Evolutionary conservation across 2,797 vertebrate species (phyloP), one percentile per base, ranked within the genome.

Genomic region (Steatocranus sp.): DNA sequence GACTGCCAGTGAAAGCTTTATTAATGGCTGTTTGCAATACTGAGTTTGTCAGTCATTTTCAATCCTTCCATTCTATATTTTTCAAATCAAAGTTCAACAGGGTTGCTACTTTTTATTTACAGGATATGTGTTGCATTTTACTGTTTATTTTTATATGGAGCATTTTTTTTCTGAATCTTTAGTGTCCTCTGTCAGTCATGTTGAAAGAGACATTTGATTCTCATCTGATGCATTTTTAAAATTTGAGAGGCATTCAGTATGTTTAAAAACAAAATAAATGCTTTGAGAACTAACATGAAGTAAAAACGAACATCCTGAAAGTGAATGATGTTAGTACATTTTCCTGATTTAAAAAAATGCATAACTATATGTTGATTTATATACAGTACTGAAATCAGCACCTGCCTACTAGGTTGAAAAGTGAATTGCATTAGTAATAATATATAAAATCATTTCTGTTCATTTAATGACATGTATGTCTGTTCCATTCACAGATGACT

Each of bases 1-100:
- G 96, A 87, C 91, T 99, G 98, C 90, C 97, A 92, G 91, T 94
- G 87, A 90, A 70, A 49, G 8, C 17, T 11, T 68, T 9, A 73
- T 48, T 11, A 48, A 46, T n/a, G 41, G 38, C 17, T 30, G 41
- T 48, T 68, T 68, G 20, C 63, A 15, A 6, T 73, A 3, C 43
- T 73, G 41, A 12, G 41, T 73, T 73, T 5, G 17, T 73, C 25
- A 5, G 23, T 70, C 38, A 18, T 46, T 70, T 70, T 46, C 38
- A 73, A 6, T 46, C 43, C 68, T 73, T 73, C 2, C 1, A 1
- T 18, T 46, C 66, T 46, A 2, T 8, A 48, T 30, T 43, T 7
- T 0, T 77, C 38, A 10, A 25, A 20, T 48, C 38, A 70, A 70
- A 70, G 66, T 70, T 27, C 25, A 43, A 68, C 63, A 43, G 14